Evolutionary conservation across 2,888 invertebrate genomes (phyloP), one percentile per base, ranked within the genome.

Genomic region (Smittia aterrima): DNA sequence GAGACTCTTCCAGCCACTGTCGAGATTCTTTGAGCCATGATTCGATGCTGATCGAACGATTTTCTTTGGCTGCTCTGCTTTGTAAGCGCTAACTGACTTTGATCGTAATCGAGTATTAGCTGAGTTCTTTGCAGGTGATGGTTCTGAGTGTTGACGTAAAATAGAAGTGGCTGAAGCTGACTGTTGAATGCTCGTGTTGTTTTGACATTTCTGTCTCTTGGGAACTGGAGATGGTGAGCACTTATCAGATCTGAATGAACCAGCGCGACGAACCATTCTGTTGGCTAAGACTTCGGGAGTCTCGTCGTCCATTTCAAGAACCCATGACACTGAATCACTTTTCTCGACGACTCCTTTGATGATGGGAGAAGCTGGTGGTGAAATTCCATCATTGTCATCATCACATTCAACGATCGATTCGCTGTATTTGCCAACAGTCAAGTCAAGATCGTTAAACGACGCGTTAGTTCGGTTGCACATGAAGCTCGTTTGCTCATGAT

Each of bases 281-380:
- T 88, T 87, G 62, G 90, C 90, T 53, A 90, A 87, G 76, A 88
- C 88, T 79, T 91, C 90, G 0, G 91, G 89, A 13, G 89, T 87
- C 78, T 90, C 90, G 71, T 88, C 87, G 75, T 88, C 87, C 80
- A 94, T 90, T 80, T 93, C 93, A 32, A 93, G 84, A 18, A 93
- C 92, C 89, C 92, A 94, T 79, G 93, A 92, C 47, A 94, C 92
- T 0, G 93, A 93, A 81, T 93, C 93, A 74, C 89, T 90, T 80
- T 93, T 93, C 81, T 93, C 91, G 1, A 93, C 92, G 76, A 94
- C 90, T 13, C 90, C 92, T 79, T 93, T 93, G 25, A 93, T 89
- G 77, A 91, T 89, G 11, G 92, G 91, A 18, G 91, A 89, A 9
- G 87, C 85, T 0, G 90, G 88, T 18, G 88, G 86, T 75, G 88